Evolutionary conservation across 2,113 vertebrate genomes (phyloP).

Genomic region (Ictidomys tridecemlineatus): DNA sequence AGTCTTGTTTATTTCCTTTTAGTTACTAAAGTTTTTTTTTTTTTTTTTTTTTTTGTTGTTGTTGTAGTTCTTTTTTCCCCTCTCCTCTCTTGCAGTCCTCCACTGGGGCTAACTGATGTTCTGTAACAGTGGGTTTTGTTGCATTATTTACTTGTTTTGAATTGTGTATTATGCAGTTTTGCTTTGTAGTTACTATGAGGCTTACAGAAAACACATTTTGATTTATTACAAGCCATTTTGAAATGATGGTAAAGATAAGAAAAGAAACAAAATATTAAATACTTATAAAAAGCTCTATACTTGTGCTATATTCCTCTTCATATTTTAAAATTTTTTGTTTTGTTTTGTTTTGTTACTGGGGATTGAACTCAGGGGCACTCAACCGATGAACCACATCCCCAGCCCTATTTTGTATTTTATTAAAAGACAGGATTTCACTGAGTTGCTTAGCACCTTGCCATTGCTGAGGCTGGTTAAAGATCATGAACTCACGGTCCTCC

Average conservation of each 20-base stretch:
- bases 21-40: background rate
- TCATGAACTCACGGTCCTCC: too few species aligned
- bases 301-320: background rate
- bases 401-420: too few species aligned
- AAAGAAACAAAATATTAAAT: background rate
- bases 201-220: background rate
- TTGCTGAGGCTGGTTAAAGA: too few species aligned
- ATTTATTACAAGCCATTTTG: background rate
- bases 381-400: too few species aligned
- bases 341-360: too few species aligned
- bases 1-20: background rate
- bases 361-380: too few species aligned
- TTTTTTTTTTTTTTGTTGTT: too few species aligned
- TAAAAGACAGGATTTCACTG: too few species aligned
- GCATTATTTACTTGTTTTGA: background rate
- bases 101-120: background rate
- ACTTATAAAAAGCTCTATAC: background rate
- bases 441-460: too few species aligned
- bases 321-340: background rate
- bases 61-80: background rate
- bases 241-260: background rate
- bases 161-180: background rate
- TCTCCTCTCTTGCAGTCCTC: background rate
- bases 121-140: background rate
- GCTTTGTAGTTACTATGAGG: background rate